These are phyloP conservation scores for Cranoglanis bouderius DNA, from an alignment of 2,113 vertebrate species.

Conservation along the genomic window DNA sequence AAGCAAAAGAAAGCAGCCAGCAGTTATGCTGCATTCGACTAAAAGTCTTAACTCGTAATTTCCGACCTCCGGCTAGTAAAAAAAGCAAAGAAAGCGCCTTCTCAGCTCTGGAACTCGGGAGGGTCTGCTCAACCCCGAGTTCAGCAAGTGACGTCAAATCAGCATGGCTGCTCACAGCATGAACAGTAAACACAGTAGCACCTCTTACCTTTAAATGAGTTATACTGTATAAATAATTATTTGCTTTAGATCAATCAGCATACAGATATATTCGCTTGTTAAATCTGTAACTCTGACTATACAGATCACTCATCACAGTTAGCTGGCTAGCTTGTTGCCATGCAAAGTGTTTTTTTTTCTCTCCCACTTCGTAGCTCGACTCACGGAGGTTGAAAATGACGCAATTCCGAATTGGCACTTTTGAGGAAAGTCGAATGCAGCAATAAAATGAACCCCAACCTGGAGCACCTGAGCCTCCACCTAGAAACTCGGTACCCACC, in stretches of 20 bases:
- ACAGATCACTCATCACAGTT: neutral
- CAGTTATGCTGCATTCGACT: neutral
- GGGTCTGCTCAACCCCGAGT: neutral
- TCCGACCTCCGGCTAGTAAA: neutral
- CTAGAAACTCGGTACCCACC: conserved; percentile 81
- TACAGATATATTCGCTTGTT: neutral
- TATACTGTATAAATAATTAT: neutral
- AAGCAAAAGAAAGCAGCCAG: neutral
- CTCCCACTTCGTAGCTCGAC: neutral
- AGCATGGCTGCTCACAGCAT: neutral
- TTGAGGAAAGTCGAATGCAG: conserved; percentile 4
- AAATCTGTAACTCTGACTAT: neutral
- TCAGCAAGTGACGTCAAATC: neutral
- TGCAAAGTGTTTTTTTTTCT: no score
- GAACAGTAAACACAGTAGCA: neutral
- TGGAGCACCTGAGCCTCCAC: conserved; percentile 2
- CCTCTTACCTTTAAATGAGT: neutral
- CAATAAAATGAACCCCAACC: neutral
- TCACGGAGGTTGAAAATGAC: neutral
- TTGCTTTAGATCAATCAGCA: neutral
- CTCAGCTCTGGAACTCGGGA: neutral
- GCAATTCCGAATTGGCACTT: neutral
- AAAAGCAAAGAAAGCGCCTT: neutral
- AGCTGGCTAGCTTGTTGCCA: neutral
- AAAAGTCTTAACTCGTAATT: neutral